phyloP scores from a whole-genome alignment of 2,797 vertebrate species.

The Arctocebus calabarensis region DNA sequence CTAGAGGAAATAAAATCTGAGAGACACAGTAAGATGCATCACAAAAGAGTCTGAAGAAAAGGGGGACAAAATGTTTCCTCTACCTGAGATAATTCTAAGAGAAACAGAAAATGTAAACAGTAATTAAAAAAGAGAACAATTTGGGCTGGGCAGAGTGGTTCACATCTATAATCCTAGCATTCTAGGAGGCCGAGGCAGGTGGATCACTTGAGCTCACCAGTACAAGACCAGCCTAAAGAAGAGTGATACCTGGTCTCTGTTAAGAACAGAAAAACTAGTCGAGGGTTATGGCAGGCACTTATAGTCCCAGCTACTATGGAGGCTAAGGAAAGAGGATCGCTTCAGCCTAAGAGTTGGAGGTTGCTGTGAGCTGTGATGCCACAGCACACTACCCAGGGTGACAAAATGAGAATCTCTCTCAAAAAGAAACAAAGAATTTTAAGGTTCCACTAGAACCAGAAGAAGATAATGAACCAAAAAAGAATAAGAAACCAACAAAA shows the following conservation, averaged over 20 bases:
- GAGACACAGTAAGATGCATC: rapidly evolving
- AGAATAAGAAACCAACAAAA: not conserved
- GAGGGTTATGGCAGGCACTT: no score
- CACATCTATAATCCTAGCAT: not conserved
- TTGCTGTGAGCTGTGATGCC: not conserved
- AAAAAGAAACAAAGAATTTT: not conserved
- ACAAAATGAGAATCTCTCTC: not conserved
- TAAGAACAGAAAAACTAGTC: no score
- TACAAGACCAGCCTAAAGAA: no score
- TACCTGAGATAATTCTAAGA: not conserved
- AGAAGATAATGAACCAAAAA: not conserved
- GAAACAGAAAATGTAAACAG: not conserved
- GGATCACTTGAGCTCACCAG: not conserved
- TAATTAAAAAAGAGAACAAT: not conserved
- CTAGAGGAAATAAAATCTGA: not conserved
- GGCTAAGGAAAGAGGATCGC: no score
- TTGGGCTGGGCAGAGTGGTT: not conserved
- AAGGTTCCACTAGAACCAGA: not conserved
- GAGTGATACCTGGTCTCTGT: no score
- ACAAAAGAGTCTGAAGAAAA: not conserved
- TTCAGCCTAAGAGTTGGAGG: not conserved
- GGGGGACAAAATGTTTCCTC: not conserved
- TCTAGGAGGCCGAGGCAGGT: no score
- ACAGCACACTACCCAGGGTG: not conserved
- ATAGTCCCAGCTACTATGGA: not conserved